Base-by-base conservation (phyloP, 2,888 invertebrate species). In the Mesoligia furuncula region DNA sequence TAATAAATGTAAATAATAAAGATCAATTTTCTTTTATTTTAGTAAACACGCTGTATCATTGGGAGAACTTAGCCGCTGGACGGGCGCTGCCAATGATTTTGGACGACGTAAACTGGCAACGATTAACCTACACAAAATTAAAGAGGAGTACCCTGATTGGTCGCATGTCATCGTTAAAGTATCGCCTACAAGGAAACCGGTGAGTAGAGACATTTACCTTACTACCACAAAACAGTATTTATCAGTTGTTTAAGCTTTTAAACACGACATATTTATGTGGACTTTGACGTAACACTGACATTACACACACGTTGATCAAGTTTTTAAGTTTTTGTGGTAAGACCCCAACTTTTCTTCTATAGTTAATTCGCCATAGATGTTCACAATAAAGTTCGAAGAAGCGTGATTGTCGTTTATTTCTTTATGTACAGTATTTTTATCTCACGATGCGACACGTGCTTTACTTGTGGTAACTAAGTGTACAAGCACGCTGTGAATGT, bases 161-260 rank as follows among this genome's bases (percentile, higher is more conserved):
- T 97, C 98, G 0, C 98, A 99, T 91, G 95, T 98, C 9, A 92
- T 98, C 17, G 95, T 98, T 42, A 97, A 97, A 91, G 97, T 98
- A 42, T 97, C 97, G 45, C 97, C 98, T 17, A 97, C 97, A 24
- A 96, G 94, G 86, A 97, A 97, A 93, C 97, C 97, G 90, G 97
- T 97, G 95, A 93, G 95, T 94, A 8, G 17, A 79, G 2, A n/a
- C 17, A 45, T 31, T 36, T 15, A 31, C 31, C 9, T n/a, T n/a
- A n/a, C n/a, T n/a, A n/a, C n/a, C n/a, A n/a, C n/a, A n/a, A n/a
- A n/a, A n/a, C n/a, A n/a, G n/a, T n/a, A n/a, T n/a, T n/a, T n/a
- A n/a, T n/a, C n/a, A n/a, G n/a, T n/a, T n/a, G n/a, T n/a, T n/a
- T n/a, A n/a, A n/a, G n/a, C n/a, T n/a, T n/a, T n/a, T n/a, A n/a